Evolutionary conservation across 2,888 invertebrate genomes (phyloP).

Genomic region (Tipula unca): DNA sequence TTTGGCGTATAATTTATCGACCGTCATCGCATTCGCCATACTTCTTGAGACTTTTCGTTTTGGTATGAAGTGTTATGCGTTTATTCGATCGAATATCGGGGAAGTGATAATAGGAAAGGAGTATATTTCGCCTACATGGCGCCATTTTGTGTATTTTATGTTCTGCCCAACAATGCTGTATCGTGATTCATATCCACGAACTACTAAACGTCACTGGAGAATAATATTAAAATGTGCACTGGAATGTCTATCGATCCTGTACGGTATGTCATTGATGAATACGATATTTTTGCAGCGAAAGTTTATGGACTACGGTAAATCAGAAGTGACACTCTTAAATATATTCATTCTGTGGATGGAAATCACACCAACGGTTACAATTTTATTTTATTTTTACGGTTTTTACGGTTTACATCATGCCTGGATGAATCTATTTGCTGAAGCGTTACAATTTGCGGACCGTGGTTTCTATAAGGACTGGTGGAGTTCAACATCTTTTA

Average conservation of each 20-base stretch:
- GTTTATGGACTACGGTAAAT: constrained; percentile 32
- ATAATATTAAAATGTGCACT: constrained; percentile 54
- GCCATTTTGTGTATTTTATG: constrained; percentile 68
- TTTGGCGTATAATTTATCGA: not conserved
- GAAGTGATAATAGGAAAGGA: constrained; percentile 37
- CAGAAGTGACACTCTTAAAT: constrained; percentile 48
- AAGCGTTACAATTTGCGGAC: constrained; percentile 74
- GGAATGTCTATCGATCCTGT: constrained; percentile 51
- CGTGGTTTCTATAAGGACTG: constrained; percentile 74
- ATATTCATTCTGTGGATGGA: constrained; percentile 55
- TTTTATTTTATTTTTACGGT: constrained; percentile 54
- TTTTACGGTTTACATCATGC: constrained; percentile 75
- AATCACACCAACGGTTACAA: not conserved
- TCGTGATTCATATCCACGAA: constrained; percentile 68
- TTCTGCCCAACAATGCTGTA: constrained; percentile 62
- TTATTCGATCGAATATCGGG: constrained; percentile 56
- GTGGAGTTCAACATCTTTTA: constrained; percentile 77
- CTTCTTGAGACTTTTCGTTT: constrained; percentile 42
- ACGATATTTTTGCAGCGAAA: not conserved
- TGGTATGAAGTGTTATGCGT: constrained; percentile 74
- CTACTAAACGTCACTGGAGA: constrained; percentile 59
- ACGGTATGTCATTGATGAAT: not conserved
- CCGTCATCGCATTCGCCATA: not conserved
- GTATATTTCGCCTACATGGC: constrained; percentile 49
- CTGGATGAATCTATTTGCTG: constrained; percentile 84